Conservation (phyloP, 2,113 vertebrate species). For the Coregonus clupeaformis region DNA sequence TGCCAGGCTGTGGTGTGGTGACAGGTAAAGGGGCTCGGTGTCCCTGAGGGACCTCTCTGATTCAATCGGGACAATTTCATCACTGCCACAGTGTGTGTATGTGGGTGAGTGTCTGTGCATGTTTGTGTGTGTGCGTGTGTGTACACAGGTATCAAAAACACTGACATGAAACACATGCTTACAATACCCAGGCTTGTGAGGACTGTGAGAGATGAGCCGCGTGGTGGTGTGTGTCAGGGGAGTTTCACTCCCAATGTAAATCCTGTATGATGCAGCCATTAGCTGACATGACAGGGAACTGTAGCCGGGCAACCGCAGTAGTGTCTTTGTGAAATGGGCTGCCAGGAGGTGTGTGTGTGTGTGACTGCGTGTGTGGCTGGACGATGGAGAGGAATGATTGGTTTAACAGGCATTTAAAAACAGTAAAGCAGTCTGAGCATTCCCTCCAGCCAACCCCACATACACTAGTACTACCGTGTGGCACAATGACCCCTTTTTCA, state of each 20-base stretch:
- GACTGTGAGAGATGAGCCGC: no score
- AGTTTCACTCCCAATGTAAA: conserved; percentile 28
- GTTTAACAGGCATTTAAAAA: conserved; percentile 7
- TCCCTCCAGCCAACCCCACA: conserved; percentile 18
- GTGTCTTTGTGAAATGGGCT: background rate
- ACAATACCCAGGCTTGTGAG: no score
- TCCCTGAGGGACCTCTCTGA: background rate
- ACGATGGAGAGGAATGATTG: background rate
- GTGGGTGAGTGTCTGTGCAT: background rate
- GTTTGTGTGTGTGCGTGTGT: conserved; percentile 4
- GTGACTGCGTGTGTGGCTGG: background rate
- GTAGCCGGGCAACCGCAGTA: background rate
- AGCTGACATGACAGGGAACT: conserved; percentile 8
- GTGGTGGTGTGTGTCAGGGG: background rate
- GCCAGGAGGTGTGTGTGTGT: background rate
- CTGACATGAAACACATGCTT: no score
- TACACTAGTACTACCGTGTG: background rate
- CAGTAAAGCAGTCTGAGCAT: conserved; percentile 17
- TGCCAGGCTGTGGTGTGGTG: background rate
- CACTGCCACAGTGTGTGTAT: background rate
- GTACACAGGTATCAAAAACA: no score
- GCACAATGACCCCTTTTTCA: conserved; percentile 61
- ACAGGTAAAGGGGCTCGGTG: no score
- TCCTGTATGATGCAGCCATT: conserved; percentile 28
- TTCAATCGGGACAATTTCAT: conserved; percentile 21